Base-by-base conservation (phyloP, 2,888 invertebrate genomes). In the Desoria tigrina region DNA sequence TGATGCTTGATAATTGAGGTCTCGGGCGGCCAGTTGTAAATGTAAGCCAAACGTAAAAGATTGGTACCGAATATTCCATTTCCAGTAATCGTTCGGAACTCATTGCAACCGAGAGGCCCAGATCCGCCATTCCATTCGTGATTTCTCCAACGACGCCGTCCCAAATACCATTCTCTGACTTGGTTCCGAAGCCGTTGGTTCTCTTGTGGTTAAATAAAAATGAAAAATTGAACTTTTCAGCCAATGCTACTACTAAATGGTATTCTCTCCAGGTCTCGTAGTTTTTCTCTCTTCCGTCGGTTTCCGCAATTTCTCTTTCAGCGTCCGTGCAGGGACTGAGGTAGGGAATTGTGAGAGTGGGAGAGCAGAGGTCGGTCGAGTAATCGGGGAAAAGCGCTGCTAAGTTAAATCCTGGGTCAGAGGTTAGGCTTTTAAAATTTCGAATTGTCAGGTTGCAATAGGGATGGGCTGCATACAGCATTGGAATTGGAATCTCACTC, bases 361-460 rank as follows among this genome's bases (percentile, higher is more conserved):
- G n/a, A n/a, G n/a, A n/a, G n/a, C n/a, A n/a, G n/a, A n/a, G n/a
- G n/a, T n/a, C n/a, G n/a, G n/a, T n/a, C n/a, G n/a, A n/a, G n/a
- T 23, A 23, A 53, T 53, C 24, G 18, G 53, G 39, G 53, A 53
- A 53, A 53, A 24, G n/a, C n/a, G n/a, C n/a, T n/a, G n/a, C n/a
- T n/a, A n/a, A n/a, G n/a, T n/a, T n/a, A n/a, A n/a, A n/a, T n/a
- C n/a, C n/a, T n/a, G n/a, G n/a, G n/a, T n/a, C n/a, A n/a, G n/a
- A n/a, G n/a, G n/a, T n/a, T n/a, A n/a, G n/a, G n/a, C n/a, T n/a
- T n/a, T n/a, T n/a, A n/a, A n/a, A n/a, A n/a, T n/a, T n/a, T n/a
- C n/a, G n/a, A n/a, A n/a, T n/a, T n/a, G n/a, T n/a, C n/a, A n/a
- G n/a, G n/a, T n/a, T n/a, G n/a, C n/a, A n/a, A n/a, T n/a, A n/a